Evolutionary conservation across 2,888 invertebrate species (phyloP).

Genomic region (Oxystoma pomonae): DNA sequence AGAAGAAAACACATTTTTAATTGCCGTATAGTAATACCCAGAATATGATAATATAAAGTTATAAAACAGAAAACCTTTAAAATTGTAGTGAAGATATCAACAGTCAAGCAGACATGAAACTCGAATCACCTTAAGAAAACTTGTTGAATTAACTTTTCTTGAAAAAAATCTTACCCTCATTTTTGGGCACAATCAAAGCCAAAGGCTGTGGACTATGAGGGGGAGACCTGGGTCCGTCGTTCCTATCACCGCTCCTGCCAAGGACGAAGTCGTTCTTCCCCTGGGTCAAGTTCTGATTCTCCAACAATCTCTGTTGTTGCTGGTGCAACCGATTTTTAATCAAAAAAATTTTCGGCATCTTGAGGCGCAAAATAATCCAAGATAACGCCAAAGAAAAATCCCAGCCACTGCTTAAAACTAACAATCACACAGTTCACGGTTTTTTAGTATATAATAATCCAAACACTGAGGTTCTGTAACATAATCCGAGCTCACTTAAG

Average conservation of each 20-base stretch:
- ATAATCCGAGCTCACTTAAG: background rate
- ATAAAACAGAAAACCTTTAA: no score
- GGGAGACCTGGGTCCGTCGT: conserved; percentile 26
- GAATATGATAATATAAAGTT: no score
- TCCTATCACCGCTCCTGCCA: conserved; percentile 27
- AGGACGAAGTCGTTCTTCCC: conserved; percentile 58
- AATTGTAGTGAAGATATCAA: no score
- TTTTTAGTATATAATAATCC: background rate
- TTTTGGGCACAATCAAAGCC: conserved; percentile 55
- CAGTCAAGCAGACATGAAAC: no score
- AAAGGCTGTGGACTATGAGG: conserved; percentile 53
- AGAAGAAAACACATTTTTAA: no score
- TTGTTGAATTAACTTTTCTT: no score
- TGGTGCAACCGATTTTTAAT: conserved; percentile 88
- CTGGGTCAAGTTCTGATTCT: conserved; percentile 72
- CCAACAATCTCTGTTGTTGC: conserved; percentile 81
- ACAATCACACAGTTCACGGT: background rate
- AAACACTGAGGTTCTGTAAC: background rate
- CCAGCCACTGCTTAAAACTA: conserved; percentile 1
- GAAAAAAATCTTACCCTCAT: conserved; percentile 40
- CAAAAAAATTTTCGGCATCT: conserved; percentile 90
- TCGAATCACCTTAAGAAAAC: no score
- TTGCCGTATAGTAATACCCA: no score
- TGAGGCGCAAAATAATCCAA: conserved; percentile 2
- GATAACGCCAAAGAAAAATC: conserved; percentile 9